Evolutionary conservation across 2,797 vertebrate genomes (phyloP), one percentile per base, ranked within the genome.

Genomic region (Eulemur coronatus): DNA sequence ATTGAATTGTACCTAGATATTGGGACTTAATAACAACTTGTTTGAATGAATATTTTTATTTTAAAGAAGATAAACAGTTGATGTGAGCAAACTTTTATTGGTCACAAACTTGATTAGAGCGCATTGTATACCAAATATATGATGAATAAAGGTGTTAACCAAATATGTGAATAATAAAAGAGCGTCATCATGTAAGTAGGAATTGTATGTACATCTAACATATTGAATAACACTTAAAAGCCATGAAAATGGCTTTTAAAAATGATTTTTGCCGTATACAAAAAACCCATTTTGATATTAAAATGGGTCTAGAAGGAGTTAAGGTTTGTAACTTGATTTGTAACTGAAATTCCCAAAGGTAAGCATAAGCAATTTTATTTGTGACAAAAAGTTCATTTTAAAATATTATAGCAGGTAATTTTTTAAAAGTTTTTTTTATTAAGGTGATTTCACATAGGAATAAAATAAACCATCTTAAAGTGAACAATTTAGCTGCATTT

Each of bases 301-400:
- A 85, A 89, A 80, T 89, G 18, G 6, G 10, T 91, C 48, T 91
- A 72, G 63, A 57, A 82, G 67, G n/a, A 92, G 46, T 92, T 95
- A 75, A 84, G 35, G 30, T 55, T 94, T 93, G 52, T 90, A 80
- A 50, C 41, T 95, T 79, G n/a, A 88, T 94, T 88, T 93, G 41
- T 89, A 95, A 61, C 35, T 87, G 75, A 65, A 86, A 86, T 85
- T 91, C 35, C 50, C 50, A 72, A 70, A 92, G 46, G 63, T 96
- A 92, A 85, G 88, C 18, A n/a, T 82, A 20, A 89, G 24, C 46
- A 90, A 28, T 93, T 97, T 94, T 86, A 75, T 89, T 97, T 95
- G 75, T 85, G 46, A 65, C 26, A 50, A 89, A 69, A 96, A 78
- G n/a, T 50, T 15, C 28, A 38, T 33, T 94, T 93, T 70, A 96